Evolutionary conservation across 2,888 invertebrate species (phyloP), one percentile per base, ranked within the genome.

Genomic region (Pycnomerus fuliginosus): DNA sequence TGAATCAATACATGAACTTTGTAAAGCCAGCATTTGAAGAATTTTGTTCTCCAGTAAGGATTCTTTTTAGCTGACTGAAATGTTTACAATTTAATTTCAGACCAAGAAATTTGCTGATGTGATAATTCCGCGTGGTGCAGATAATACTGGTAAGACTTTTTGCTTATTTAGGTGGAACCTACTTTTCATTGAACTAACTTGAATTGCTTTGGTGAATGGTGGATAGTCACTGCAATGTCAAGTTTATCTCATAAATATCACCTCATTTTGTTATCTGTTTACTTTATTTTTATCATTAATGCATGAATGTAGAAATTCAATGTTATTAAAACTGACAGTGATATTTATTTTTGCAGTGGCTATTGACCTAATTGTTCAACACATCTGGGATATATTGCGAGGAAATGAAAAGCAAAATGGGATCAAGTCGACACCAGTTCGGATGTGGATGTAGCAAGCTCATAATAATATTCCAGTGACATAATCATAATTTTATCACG

Each of bases 1-100:
- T 99, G 16, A 88, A 89, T 65, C 97, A 98, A 69, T 99, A 99
- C 73, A 96, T 94, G 85, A 91, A 89, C 64, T 94, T 89, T 70
- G 98, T 99, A 1, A 99, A 99, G 72, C 98, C 98, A n/a, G 98
- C 98, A 2, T 99, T 99, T 72, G 99, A 99, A 70, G 97, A 97
- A 74, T 98, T 98, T 75, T 98, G 97, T 70, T 80, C 94, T 58
- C 98, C 98, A 50, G 93, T 93, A 75, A 82, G 83, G n/a, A n/a
- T n/a, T n/a, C n/a, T n/a, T n/a, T 40, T 29, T 39, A 43, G 4
- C 1, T 16, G 15, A n/a, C 7, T 33, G 17, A 2, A 32, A 27
- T 3, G 16, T 27, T 3, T 30, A 8, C 25, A 32, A 36, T 31
- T 55, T 62, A 52, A 58, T 67, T 82, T 34, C 80, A 95, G 90